Conservation (phyloP, 2,888 invertebrate species). For the Oscheius myriophilus region DNA sequence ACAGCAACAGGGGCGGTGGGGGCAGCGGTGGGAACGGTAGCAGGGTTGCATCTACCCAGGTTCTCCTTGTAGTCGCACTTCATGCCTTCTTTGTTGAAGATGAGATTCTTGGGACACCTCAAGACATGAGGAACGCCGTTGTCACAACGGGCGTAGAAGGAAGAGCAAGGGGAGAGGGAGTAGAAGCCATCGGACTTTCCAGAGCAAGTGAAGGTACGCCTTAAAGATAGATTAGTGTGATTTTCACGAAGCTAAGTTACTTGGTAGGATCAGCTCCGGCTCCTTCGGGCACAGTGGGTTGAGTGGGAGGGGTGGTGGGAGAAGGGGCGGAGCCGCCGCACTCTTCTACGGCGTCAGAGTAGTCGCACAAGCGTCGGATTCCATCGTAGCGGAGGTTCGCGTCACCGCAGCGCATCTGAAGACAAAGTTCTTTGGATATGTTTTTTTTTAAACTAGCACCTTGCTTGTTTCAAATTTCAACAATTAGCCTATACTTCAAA, state of each 20-base stretch:
- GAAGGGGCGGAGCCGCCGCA: slow-evolving; percentile 31
- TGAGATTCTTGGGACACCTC: not conserved
- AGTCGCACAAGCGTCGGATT: slow-evolving; percentile 32
- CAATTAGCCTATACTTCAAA: too few species aligned
- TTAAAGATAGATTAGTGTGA: not conserved
- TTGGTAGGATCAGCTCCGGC: not conserved
- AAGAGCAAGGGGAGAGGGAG: slow-evolving; percentile 10
- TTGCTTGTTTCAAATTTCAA: not conserved
- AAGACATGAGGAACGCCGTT: not conserved
- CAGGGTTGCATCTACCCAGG: not conserved
- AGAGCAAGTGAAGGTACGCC: not conserved
- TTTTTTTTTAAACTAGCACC: not conserved
- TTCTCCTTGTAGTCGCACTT: slow-evolving; percentile 10
- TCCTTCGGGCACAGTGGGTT: not conserved
- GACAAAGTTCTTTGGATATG: not conserved
- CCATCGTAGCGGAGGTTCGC: slow-evolving; percentile 38
- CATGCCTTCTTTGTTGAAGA: slow-evolving; percentile 4
- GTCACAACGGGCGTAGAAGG: not conserved
- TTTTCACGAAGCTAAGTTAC: not conserved
- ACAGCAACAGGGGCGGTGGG: not conserved
- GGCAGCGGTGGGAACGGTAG: not conserved
- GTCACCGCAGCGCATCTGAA: slow-evolving; percentile 41
- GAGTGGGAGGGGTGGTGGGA: slow-evolving; percentile 1
- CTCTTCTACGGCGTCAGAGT: slow-evolving; percentile 33
- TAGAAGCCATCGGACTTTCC: slow-evolving; percentile 20